These are phyloP conservation scores for Cactoblastis cactorum DNA, from an alignment of 2,888 invertebrate species.

Conservation along the genomic window DNA sequence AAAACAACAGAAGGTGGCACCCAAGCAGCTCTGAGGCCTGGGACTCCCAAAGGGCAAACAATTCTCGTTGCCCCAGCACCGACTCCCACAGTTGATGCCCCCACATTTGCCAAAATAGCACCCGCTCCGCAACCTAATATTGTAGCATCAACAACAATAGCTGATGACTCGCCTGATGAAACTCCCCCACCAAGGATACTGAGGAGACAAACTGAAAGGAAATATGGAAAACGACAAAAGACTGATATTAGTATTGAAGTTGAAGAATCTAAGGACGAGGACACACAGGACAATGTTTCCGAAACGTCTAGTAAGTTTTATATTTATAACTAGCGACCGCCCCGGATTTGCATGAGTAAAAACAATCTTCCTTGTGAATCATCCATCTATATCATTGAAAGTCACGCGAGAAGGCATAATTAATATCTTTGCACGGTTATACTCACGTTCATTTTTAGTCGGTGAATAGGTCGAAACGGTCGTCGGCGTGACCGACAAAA, in stretches of 20 bases:
- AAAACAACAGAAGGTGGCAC: conserved; percentile 66
- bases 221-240: conserved; percentile 69
- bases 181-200: conserved; percentile 47
- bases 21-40: conserved; percentile 56
- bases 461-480: too few relatives aligned
- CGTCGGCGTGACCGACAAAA: too few relatives aligned
- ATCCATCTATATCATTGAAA: too few relatives aligned
- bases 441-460: too few relatives aligned
- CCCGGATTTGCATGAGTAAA: too few relatives aligned
- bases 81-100: conserved; percentile 25
- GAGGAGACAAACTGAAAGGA: conserved; percentile 56
- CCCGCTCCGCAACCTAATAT: conserved; percentile 29
- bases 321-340: too few relatives aligned
- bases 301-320: conserved; percentile 48
- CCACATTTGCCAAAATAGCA: conserved; percentile 27
- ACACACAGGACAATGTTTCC: conserved; percentile 39
- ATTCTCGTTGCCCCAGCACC: conserved; percentile 64
- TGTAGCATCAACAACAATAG: conserved; percentile 31
- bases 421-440: too few relatives aligned
- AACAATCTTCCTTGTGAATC: neutral
- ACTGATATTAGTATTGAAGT: conserved; percentile 46
- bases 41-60: conserved; percentile 64
- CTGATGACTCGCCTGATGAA: conserved; percentile 48
- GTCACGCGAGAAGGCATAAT: too few relatives aligned
- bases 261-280: conserved; percentile 50